These are phyloP conservation scores for Dasypus novemcinctus DNA, from an alignment of 2,113 vertebrate genomes.

Conservation along the genomic window DNA sequence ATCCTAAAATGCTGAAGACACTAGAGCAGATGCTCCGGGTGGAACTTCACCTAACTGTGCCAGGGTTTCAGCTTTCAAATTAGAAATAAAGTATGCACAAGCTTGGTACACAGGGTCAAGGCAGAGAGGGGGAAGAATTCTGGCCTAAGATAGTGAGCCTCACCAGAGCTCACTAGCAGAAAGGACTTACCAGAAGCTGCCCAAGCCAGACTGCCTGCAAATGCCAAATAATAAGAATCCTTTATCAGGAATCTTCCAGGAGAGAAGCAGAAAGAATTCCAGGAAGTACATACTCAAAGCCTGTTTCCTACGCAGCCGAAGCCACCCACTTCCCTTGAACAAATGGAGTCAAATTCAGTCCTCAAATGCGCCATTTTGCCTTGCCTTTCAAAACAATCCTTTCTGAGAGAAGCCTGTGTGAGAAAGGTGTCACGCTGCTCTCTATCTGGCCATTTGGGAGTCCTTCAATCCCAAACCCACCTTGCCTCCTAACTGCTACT, in stretches of 20 bases:
- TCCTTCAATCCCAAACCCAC: neutral
- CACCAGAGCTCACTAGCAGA: neutral
- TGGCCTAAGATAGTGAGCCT: neutral
- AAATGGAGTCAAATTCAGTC: slow-evolving; percentile 48
- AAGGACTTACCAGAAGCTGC: neutral
- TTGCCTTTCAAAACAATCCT: slow-evolving; percentile 41
- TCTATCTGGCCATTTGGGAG: neutral
- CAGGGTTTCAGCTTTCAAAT: neutral
- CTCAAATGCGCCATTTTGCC: slow-evolving; percentile 47
- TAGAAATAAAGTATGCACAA: neutral
- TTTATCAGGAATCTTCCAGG: slow-evolving; percentile 45
- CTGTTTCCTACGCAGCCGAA: slow-evolving; percentile 72
- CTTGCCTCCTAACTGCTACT: neutral
- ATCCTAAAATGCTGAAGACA: neutral
- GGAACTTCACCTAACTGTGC: neutral
- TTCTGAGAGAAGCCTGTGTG: neutral
- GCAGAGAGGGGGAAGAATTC: neutral
- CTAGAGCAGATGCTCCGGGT: neutral
- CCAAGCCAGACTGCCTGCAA: neutral
- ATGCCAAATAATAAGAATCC: slow-evolving; percentile 40
- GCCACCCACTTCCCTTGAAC: slow-evolving; percentile 68
- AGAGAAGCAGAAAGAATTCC: slow-evolving; percentile 56
- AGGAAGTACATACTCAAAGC: slow-evolving; percentile 64
- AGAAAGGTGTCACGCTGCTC: neutral
- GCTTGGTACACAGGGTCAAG: neutral